Percentiles rank a stretch among this genome's conserved stretches.
Conservation (phyloP, 2,113 vertebrate genomes). For the Lepus timidus region DNA sequence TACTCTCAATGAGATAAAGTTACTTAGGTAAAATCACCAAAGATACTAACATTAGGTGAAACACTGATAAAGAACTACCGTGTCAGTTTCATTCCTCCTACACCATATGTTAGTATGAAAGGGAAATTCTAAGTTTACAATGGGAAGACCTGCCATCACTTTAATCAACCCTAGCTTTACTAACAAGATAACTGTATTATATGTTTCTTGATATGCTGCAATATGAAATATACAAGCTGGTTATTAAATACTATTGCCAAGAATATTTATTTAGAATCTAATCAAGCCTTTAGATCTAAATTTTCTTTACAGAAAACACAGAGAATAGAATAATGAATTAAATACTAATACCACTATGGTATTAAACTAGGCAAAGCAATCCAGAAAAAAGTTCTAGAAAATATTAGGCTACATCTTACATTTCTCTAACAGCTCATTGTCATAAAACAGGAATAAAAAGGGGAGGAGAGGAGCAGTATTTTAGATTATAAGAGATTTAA, state of each 20-base stretch:
- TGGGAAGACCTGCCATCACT: not conserved
- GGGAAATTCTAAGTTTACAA: slow-evolving; percentile 8
- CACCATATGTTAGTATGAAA: not conserved
- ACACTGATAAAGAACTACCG: not conserved
- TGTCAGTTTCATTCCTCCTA: not conserved
- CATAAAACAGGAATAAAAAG: not conserved
- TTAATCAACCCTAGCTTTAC: not conserved
- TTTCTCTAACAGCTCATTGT: not conserved
- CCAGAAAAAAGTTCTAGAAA: slow-evolving; percentile 28
- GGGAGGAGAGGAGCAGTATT: not conserved
- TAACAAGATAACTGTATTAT: not conserved
- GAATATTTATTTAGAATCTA: slow-evolving; percentile 14
- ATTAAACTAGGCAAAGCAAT: not conserved
- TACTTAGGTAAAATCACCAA: not conserved
- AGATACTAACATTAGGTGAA: not conserved
- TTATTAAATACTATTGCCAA: slow-evolving; percentile 7
- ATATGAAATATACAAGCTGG: not conserved
- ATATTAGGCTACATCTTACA: not conserved
- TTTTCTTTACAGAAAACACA: slow-evolving; percentile 34
- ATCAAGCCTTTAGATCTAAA: not conserved
- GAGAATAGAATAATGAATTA: not conserved
- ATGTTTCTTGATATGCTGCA: not conserved
- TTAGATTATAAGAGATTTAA: not conserved
- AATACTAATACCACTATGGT: not conserved
- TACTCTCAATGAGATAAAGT: not conserved